phyloP scores from a whole-genome alignment of 2,888 invertebrate species.

The Drosophila testacea region DNA sequence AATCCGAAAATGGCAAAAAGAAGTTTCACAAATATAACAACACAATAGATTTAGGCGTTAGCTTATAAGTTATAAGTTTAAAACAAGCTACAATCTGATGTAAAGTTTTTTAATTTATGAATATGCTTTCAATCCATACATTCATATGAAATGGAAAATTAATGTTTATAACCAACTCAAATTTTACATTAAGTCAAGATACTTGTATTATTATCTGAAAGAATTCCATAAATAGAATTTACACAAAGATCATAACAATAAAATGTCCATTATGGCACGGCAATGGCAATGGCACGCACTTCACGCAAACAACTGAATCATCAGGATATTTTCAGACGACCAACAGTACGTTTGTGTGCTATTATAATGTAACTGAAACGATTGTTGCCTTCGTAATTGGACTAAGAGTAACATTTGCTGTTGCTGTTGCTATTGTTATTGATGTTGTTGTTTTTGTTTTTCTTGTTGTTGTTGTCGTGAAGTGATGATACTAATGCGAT shows the following conservation, averaged over 20 bases:
- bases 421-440: constrained; percentile 16
- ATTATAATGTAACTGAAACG: constrained; percentile 31
- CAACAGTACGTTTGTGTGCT: constrained; percentile 44
- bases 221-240: constrained; percentile 15
- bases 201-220: neutral
- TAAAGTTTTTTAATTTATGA: too few relatives aligned
- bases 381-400: constrained; percentile 34
- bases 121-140: too few relatives aligned
- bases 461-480: constrained; percentile 1
- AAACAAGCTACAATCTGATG: too few relatives aligned
- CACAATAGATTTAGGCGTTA: too few relatives aligned
- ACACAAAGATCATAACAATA: constrained; percentile 20
- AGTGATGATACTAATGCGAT: constrained; percentile 39
- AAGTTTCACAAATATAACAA: too few relatives aligned
- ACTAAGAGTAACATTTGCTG: constrained; percentile 15
- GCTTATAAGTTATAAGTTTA: too few relatives aligned
- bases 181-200: neutral
- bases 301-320: constrained; percentile 17
- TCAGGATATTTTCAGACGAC: constrained; percentile 7
- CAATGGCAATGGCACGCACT: constrained; percentile 9
- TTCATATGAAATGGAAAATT: neutral
- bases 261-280: constrained; percentile 21
- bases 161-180: neutral
- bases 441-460: constrained; percentile 1
- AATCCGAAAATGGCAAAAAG: too few relatives aligned